Conservation (phyloP, 1,140 invertebrate genomes). For the Calosoma granatense region DNA sequence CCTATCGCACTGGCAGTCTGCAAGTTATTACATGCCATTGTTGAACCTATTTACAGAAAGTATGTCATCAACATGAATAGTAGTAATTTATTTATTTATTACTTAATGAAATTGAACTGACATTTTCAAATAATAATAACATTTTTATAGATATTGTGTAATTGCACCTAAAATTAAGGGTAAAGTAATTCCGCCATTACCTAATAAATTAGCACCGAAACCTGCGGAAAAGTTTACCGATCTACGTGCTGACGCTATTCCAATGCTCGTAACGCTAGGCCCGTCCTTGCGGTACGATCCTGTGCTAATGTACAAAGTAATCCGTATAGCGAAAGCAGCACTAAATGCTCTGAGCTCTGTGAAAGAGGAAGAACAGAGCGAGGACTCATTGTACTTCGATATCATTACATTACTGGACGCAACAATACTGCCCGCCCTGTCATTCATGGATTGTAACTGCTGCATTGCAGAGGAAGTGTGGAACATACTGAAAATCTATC, state of each 20-base stretch:
- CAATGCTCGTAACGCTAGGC: constrained; percentile 80
- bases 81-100: no score
- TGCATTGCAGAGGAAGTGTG: constrained; percentile 94
- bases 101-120: no score
- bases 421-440: constrained; percentile 78
- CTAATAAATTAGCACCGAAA: constrained; percentile 48
- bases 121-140: constrained; percentile 8
- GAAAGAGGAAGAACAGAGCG: constrained; percentile 28
- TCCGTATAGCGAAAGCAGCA: constrained; percentile 47
- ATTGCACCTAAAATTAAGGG: constrained; percentile 58
- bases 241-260: constrained; percentile 65
- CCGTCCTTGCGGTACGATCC: constrained; percentile 82
- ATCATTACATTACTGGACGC: constrained; percentile 80
- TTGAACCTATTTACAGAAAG: constrained; percentile 83
- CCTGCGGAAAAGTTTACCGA: constrained; percentile 55
- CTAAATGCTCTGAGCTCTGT: constrained; percentile 27
- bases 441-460: constrained; percentile 88
- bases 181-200: constrained; percentile 43
- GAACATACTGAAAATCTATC: constrained; percentile 81
- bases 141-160: constrained; percentile 48
- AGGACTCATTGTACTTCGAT: constrained; percentile 57
- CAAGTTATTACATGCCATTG: constrained; percentile 68
- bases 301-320: constrained; percentile 78
- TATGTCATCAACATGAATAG: constrained; percentile 35
- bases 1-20: constrained; percentile 73